Conservation (phyloP, 53 echinoderm and acorn worm species). For the Pentamera pediparva region DNA sequence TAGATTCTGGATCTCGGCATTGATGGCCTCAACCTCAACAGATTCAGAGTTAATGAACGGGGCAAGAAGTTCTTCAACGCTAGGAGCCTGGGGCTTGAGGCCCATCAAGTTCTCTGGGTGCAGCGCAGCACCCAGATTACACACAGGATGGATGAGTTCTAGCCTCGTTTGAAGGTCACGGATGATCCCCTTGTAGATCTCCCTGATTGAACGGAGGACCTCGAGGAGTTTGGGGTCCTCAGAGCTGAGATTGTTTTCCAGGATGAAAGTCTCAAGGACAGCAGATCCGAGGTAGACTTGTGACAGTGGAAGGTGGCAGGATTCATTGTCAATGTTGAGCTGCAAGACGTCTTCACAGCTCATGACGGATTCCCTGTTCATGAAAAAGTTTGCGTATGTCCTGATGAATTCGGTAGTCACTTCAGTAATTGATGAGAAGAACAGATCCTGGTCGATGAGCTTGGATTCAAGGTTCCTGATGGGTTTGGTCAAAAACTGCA, state of each 20-base stretch:
- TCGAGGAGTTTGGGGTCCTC: background rate
- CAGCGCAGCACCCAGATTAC: background rate
- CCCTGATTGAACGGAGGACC: background rate
- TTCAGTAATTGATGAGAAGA: background rate
- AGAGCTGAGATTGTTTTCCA: background rate
- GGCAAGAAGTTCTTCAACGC: background rate
- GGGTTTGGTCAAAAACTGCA: background rate
- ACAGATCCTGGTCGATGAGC: background rate
- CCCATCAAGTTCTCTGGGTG: background rate
- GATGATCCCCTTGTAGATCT: slow-evolving; percentile 7
- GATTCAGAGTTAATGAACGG: background rate
- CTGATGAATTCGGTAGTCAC: background rate
- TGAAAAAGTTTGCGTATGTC: slow-evolving; percentile 7
- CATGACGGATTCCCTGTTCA: background rate
- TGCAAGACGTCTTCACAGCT: background rate
- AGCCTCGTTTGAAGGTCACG: background rate
- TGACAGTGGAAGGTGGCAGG: background rate
- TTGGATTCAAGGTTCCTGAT: background rate
- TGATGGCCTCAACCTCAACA: background rate
- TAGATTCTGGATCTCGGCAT: background rate
- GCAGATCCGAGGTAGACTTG: slow-evolving; percentile 10
- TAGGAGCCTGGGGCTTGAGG: background rate
- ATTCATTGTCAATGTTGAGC: background rate
- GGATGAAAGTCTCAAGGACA: background rate
- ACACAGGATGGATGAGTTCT: background rate